Evolutionary conservation across 2,797 vertebrate species (phyloP), one percentile per base, ranked within the genome.

Genomic region (Meda fulgida): DNA sequence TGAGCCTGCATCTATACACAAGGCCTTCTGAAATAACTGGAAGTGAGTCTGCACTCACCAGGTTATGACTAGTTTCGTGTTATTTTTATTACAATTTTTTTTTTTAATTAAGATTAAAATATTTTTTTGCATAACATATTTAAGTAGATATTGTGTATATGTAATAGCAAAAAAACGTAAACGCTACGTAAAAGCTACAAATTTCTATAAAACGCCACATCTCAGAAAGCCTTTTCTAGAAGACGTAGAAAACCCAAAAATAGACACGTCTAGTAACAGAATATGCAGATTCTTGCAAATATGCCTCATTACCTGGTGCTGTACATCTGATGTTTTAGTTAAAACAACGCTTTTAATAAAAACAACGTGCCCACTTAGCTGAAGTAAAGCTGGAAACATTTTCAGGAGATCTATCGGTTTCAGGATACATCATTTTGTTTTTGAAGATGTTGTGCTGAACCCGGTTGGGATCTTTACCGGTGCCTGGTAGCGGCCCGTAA

Each of bases 1-100:
- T 18, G 80, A 60, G 67, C 23, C 36, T 78, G 40, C 14, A 29
- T 66, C 31, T 51, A 40, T 67, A 48, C 40, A 80, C 58, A 77
- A 72, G 40, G 85, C 79, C 76, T 38, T 78, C 78, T 79, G 5
- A 84, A 77, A 77, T 78, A 73, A 90, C 90, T 92, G 87, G 90
- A 92, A 91, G 75, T 87, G 60, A 83, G 77, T 86, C 53, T 6
- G 76, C 16, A 14, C 78, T 78, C 34, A 26, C 79, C 7, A 48
- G 60, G 65, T 87, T 48, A 51, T 63, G 75, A 34, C 81, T 81
- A 86, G 76, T 90, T 67, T 58, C 46, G 69, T 83, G 72, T 83
- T 38, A 36, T 73, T 79, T 55, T 78, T 75, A 23, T 48, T 73
- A 23, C 40, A 82, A 67, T 21, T 7, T 2, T 38, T 70, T 43